phyloP scores from a whole-genome alignment of 2,888 invertebrate genomes.

The Gastrophysa polygoni region DNA sequence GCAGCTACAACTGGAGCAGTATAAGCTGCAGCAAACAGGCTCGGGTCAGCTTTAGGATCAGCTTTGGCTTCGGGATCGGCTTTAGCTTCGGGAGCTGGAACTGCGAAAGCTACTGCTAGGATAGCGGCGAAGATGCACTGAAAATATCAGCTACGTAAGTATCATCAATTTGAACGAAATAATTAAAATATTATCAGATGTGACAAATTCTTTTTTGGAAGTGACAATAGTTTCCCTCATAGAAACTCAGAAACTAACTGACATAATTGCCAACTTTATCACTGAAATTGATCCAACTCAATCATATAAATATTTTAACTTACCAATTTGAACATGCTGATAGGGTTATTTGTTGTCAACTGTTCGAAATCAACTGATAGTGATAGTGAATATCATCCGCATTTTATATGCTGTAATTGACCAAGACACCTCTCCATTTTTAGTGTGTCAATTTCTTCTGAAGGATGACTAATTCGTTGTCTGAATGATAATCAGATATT shows the following conservation, averaged over 20 bases:
- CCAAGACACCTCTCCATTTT: too few species aligned
- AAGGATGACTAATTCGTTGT: too few species aligned
- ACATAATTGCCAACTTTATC: too few species aligned
- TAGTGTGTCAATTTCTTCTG: too few species aligned
- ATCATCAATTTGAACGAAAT: too few species aligned
- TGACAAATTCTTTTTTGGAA: too few species aligned
- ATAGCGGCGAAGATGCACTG: conserved; percentile 22
- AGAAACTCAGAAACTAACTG: too few species aligned
- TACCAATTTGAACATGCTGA: background rate
- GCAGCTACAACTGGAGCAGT: conserved; percentile 24
- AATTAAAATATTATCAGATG: too few species aligned
- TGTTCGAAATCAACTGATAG: background rate
- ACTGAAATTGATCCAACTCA: background rate
- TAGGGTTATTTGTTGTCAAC: background rate
- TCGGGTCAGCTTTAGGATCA: conserved; percentile 19
- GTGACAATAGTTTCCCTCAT: too few species aligned
- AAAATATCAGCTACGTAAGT: background rate
- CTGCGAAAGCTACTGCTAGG: conserved; percentile 23
- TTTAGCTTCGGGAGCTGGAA: conserved; percentile 26
- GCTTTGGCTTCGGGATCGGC: conserved; percentile 8
- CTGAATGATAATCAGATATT: too few species aligned
- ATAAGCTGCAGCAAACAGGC: conserved; percentile 21
- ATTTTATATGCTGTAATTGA: too few species aligned
- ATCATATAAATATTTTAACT: background rate
- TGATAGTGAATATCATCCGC: too few species aligned